Evolutionary conservation across 2,113 vertebrate species (phyloP), one percentile per base, ranked within the genome.

Genomic region (Dipodomys merriami): DNA sequence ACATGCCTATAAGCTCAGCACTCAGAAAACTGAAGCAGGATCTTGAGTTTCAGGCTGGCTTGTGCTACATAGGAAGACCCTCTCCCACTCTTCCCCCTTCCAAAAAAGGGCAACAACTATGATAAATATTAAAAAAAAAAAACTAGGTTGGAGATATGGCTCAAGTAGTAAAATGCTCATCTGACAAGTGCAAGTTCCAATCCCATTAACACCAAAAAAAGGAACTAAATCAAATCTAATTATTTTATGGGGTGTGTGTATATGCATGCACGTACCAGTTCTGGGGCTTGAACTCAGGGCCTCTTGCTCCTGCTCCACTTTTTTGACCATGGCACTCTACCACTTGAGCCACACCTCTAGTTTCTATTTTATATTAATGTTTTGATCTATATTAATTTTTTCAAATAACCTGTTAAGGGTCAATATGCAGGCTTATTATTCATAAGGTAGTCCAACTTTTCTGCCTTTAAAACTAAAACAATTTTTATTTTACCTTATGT

Each of bases 361-460:
- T 57, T 57, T 13, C 53, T 57, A 57, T 57, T 57, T 79, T 83
- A 91, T 1, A 74, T 74, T 95, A 72, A 68, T 85, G 76, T 91
- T 88, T 92, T 16, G 82, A 16, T 39, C 69, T n/a, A 86, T 73
- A 44, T 65, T 90, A 88, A 91, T 82, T 64, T 83, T 79, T n/a
- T n/a, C 74, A 87, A 91, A 96, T 86, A 92, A 95, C 89, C 62
- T 68, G 30, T 73, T 72, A 83, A n/a, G 8, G 29, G 30, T 77
- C 88, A 93, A 57, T 73, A 87, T 95, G 22, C 77, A 95, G 12
- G 88, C 62, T 77, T 60, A 49, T 71, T 9, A 88, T 44, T 94
- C 71, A 80, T 86, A 60, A 76, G 83, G 79, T 39, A 94, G 67
- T 68, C 16, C 46, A 95, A 88, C 6, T 22, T 91, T 86, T 64